Evolutionary conservation across 1,140 invertebrate genomes (phyloP), one percentile per base, ranked within the genome.

Genomic region (Drosophila eugracilis): DNA sequence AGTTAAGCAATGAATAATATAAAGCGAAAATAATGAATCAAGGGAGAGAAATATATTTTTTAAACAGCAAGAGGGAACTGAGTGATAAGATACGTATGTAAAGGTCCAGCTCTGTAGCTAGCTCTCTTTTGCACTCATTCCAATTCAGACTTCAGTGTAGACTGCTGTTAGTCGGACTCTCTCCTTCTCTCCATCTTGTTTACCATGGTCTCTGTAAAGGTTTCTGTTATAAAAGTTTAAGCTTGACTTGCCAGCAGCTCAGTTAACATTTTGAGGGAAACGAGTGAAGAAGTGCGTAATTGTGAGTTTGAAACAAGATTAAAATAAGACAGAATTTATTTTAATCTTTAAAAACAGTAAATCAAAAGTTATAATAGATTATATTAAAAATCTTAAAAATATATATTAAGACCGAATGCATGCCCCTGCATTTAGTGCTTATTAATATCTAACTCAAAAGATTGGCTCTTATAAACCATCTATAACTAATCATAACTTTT

Each of bases 401-500:
- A n/a, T n/a, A n/a, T n/a, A n/a, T n/a, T n/a, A n/a, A n/a, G n/a
- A n/a, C n/a, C n/a, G n/a, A n/a, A n/a, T 47, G 78, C 78, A 83
- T 74, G 74, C 0, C 30, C 19, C 39, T 39, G 30, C 32, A 60
- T 70, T 21, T 62, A 52, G 55, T 1, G 1, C 3, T 17, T 30
- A 37, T 5, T 10, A 26, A 22, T 47, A 58, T 17, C 17, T 49
- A 45, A 44, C 6, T 5, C 15, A 28, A 15, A 7, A 15, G 47
- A 86, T 85, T 77, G 66, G 62, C 47, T 5, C 19, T 32, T 10
- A 12, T 10, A 47, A 62, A 28, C 14, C 7, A 70, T 14, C 15
- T 28, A 30, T 62, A 55, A 77, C 32, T 85, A 85, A 80, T 86
- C 19, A n/a, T 22, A 74, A 74, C 32, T 57, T 77, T 69, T 80